Evolutionary conservation across 2,888 invertebrate genomes (phyloP), one percentile per base, ranked within the genome.

Genomic region (Zhengitettix transpicula): DNA sequence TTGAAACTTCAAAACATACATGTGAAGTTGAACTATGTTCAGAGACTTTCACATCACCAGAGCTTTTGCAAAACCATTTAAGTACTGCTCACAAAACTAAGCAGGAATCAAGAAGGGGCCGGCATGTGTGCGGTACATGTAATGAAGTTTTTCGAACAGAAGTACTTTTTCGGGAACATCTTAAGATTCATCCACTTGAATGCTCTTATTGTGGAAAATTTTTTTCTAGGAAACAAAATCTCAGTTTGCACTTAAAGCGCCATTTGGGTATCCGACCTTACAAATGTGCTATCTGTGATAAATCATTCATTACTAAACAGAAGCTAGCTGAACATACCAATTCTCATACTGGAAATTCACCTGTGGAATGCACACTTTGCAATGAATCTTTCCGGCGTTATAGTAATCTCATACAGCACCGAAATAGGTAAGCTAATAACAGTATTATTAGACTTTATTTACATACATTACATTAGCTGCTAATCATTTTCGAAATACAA

Each of bases 351-450:
- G 89, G 89, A 9, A 83, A 84, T 54, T 77, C 86, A 51, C 90
- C 91, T 11, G 78, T 88, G 67, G 87, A 89, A 72, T 91, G 91
- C 72, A 84, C 82, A 64, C 70, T 85, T 62, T 92, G 91, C 72
- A 83, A 84, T 69, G 85, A 87, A 69, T 82, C 84, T 60, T 92
- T 92, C 74, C 81, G 86, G 58, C 78, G 90, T 9, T 86, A 89
- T 73, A 89, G 89, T 65, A 91, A 90, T 73, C 79, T 91, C 71
- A 85, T 89, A 54, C 89, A 89, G 70, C 90, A 91, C 72, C 82
- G 87, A 61, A 86, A 89, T 28, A 28, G 28, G 28, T 28, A 28
- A 28, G 28, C 2, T 28, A 5, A 28, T 28, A 28, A 28, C 7
- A 28, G 28, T 28, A 28, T 28, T 28, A 5, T 28, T 28, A 28